These are phyloP conservation scores for Drosophila littoralis DNA, from an alignment of 1,140 invertebrate species.

Conservation along the genomic window DNA sequence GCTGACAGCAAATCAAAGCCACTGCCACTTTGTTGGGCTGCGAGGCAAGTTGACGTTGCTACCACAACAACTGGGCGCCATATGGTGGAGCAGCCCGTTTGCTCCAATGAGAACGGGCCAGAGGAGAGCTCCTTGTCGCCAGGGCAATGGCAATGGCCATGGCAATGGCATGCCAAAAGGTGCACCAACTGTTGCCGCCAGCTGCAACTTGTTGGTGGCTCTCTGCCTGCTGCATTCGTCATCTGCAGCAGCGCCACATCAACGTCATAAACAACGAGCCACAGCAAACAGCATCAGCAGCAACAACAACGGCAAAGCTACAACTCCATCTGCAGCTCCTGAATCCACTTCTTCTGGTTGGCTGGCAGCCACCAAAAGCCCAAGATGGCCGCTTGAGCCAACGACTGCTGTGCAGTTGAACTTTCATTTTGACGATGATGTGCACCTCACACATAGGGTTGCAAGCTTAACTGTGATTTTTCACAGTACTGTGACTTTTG, in stretches of 20 bases:
- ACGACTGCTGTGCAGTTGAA: constrained; percentile 57
- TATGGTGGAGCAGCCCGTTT: constrained; percentile 25
- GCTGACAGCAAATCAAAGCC: constrained; percentile 52
- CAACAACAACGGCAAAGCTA: not conserved
- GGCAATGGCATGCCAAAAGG: constrained; percentile 27
- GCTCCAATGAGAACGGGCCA: constrained; percentile 46
- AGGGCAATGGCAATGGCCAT: not conserved
- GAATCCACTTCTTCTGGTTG: constrained; percentile 67
- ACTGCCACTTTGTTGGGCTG: constrained; percentile 25
- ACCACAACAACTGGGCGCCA: constrained; percentile 25
- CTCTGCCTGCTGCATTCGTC: constrained; percentile 45
- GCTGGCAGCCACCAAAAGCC: constrained; percentile 55
- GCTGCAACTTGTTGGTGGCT: constrained; percentile 75
- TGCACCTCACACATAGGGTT: constrained; percentile 14
- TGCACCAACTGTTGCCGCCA: constrained; percentile 63
- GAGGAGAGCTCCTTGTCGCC: constrained; percentile 28
- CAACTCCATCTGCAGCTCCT: constrained; percentile 28
- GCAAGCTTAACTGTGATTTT: constrained; percentile 6
- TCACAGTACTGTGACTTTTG: not conserved
- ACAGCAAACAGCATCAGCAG: constrained; percentile 31
- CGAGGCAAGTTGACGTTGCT: constrained; percentile 30
- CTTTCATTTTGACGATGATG: constrained; percentile 60
- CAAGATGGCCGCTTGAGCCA: constrained; percentile 72
- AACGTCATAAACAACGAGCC: constrained; percentile 69
- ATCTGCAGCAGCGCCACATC: constrained; percentile 62